Evolutionary conservation across 2,797 vertebrate species (phyloP).

Genomic region (Pelochelys cantorii): DNA sequence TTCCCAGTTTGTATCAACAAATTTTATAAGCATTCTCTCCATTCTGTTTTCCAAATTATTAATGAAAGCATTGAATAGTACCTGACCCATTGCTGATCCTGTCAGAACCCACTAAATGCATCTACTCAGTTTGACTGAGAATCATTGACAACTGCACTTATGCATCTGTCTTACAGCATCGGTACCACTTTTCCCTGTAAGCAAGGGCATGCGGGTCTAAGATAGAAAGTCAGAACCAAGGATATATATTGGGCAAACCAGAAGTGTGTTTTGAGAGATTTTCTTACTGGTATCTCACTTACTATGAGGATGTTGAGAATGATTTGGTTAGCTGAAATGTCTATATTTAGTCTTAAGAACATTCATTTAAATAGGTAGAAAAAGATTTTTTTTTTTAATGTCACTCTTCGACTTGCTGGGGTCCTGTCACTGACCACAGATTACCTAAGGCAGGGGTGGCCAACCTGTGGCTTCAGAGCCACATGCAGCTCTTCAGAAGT

Average conservation of each 20-base stretch:
- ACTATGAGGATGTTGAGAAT: not conserved
- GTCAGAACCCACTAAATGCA: not conserved
- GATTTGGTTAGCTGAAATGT: not conserved
- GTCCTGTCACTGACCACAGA: not conserved
- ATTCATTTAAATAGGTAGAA: not conserved
- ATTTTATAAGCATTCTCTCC: not conserved
- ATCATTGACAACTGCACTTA: not conserved
- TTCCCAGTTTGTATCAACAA: not conserved
- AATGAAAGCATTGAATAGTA: not conserved
- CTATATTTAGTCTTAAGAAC: not conserved
- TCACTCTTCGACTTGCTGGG: not conserved
- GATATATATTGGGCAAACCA: not conserved
- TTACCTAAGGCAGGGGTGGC: not conserved
- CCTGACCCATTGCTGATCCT: not conserved
- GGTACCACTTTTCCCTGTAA: not conserved
- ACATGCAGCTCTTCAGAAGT: too few relatives aligned
- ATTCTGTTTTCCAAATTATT: not conserved
- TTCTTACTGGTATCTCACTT: not conserved
- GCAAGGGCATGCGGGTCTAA: not conserved
- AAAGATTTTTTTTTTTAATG: rapidly evolving
- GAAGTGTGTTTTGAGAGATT: not conserved
- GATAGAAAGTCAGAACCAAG: not conserved
- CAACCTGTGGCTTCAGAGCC: too few relatives aligned
- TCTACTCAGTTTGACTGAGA: not conserved
- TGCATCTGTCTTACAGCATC: not conserved